phyloP scores from a whole-genome alignment of 2,797 vertebrate species.

The Podargus strigoides region DNA sequence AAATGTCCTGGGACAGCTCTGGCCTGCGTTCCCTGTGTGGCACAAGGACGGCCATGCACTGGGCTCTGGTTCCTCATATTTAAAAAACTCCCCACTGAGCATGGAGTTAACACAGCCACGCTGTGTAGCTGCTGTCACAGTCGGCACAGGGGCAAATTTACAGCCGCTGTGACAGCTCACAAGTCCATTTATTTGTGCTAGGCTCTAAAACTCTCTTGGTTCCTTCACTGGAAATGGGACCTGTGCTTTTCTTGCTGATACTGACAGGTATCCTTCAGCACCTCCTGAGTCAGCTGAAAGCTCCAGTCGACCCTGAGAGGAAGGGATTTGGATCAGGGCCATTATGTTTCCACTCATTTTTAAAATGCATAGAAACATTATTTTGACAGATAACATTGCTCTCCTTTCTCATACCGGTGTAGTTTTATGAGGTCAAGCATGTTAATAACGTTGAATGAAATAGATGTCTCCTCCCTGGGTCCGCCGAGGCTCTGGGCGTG shows the following conservation, averaged over 20 bases:
- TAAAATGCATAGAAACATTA: background rate
- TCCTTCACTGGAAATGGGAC: background rate
- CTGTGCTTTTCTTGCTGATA: too few relatives aligned
- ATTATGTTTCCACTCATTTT: background rate
- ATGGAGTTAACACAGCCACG: too few relatives aligned
- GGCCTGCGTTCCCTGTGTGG: accelerated
- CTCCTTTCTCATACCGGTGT: background rate
- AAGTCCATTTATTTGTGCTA: background rate
- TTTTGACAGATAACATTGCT: background rate
- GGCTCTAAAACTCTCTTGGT: too few relatives aligned
- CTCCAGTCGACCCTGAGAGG: background rate
- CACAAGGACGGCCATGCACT: background rate
- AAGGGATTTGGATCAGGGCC: background rate
- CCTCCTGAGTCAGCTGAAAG: background rate
- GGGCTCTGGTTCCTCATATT: background rate
- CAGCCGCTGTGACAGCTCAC: background rate
- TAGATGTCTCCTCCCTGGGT: background rate
- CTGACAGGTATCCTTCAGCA: background rate
- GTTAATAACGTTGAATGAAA: background rate
- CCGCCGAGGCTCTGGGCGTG: background rate
- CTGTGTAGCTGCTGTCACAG: background rate
- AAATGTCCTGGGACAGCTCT: background rate
- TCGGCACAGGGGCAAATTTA: too few relatives aligned
- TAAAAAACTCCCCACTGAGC: background rate
- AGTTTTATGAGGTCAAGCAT: background rate